Percentiles rank a stretch among this genome's conserved stretches.
These are phyloP conservation scores for Psammodynastes pulverulentus DNA, from an alignment of 2,113 vertebrate species.

Conservation along the genomic window DNA sequence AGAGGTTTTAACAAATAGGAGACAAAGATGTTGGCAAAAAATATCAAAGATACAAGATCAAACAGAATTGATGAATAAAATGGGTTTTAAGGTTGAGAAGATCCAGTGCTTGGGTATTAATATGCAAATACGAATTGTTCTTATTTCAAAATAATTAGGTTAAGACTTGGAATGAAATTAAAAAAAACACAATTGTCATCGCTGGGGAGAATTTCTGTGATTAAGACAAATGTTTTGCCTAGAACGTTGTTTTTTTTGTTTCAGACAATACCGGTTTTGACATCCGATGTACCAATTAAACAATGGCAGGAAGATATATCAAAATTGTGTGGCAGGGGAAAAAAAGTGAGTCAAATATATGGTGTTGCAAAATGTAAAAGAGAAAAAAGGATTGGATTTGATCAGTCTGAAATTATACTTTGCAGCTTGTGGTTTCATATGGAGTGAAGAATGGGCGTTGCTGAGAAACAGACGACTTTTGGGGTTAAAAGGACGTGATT, in stretches of 20 bases:
- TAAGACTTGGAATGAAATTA: not conserved
- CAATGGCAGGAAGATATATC: not conserved
- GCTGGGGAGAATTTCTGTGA: not conserved
- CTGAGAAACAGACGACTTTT: not conserved
- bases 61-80: not conserved
- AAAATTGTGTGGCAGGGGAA: not conserved
- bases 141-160: not conserved
- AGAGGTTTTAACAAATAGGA: not conserved
- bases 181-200: not conserved
- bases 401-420: not conserved
- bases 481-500: not conserved
- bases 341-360: not conserved
- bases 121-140: not conserved
- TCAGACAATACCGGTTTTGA: not conserved
- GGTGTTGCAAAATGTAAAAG: not conserved
- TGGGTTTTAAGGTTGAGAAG: not conserved
- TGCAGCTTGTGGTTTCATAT: not conserved
- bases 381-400: not conserved
- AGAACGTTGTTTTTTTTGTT: not conserved
- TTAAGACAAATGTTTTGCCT: not conserved
- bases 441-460: not conserved
- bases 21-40: not conserved
- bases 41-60: not conserved
- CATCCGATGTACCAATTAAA: not conserved
- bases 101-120: not conserved